phyloP scores from a whole-genome alignment of 2,797 vertebrate genomes.

The Typhlichthys eigenmanni region DNA sequence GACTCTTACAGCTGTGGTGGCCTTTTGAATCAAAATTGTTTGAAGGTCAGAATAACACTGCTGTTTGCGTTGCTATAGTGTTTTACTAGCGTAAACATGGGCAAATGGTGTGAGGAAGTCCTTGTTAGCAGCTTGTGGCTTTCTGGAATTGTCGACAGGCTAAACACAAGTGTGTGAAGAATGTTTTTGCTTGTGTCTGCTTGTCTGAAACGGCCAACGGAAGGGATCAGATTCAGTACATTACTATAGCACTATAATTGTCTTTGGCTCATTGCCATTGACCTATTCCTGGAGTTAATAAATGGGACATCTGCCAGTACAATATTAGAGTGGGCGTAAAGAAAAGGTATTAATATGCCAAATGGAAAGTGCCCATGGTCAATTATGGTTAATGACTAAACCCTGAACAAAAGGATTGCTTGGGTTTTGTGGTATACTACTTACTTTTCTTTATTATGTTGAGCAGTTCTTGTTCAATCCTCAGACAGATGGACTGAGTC shows the following conservation, averaged over 20 bases:
- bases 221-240: slow-evolving; percentile 12
- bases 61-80: slow-evolving; percentile 16
- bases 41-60: slow-evolving; percentile 21
- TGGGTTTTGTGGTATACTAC: slow-evolving; percentile 45
- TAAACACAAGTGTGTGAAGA: slow-evolving; percentile 21
- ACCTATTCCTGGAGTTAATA: neutral
- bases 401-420: slow-evolving; percentile 7
- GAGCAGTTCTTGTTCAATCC: slow-evolving; percentile 95
- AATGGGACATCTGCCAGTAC: neutral
- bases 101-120: slow-evolving; percentile 31
- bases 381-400: neutral
- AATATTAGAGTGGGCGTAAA: too few species aligned
- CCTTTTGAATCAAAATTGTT: slow-evolving; percentile 15
- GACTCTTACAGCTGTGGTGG: neutral
- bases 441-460: slow-evolving; percentile 94
- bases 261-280: slow-evolving; percentile 9
- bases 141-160: slow-evolving; percentile 19
- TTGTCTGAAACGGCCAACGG: slow-evolving; percentile 19
- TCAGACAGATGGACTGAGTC: slow-evolving; percentile 95
- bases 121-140: slow-evolving; percentile 21
- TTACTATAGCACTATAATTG: slow-evolving; percentile 13
- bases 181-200: slow-evolving; percentile 15
- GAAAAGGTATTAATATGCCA: neutral
- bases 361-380: neutral
- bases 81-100: slow-evolving; percentile 34